phyloP scores from a whole-genome alignment of 2,113 vertebrate species.

The Hyperopisus bebe region DNA sequence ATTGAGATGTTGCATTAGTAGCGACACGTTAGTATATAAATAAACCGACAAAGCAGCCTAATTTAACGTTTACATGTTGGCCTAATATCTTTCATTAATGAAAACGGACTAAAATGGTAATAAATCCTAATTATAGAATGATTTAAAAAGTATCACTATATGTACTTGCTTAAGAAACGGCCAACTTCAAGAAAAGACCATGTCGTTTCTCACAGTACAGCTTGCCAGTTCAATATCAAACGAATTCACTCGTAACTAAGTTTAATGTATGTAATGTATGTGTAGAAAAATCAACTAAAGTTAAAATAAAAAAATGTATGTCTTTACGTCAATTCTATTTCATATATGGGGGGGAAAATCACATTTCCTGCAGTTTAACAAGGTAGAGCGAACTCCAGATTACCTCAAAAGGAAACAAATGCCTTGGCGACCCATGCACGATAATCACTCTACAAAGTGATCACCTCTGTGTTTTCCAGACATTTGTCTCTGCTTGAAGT shows the following conservation, averaged over 20 bases:
- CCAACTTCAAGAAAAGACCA: background rate
- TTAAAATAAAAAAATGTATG: background rate
- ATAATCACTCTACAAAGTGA: background rate
- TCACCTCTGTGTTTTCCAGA: conserved; percentile 42
- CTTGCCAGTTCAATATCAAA: background rate
- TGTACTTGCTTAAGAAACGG: background rate
- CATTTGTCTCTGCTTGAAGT: background rate
- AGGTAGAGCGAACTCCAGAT: background rate
- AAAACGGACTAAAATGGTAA: background rate
- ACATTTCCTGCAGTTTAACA: background rate
- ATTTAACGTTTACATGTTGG: background rate
- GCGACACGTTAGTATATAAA: background rate
- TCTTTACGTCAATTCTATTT: background rate
- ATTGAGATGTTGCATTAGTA: background rate
- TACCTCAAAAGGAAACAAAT: background rate
- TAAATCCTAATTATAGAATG: background rate
- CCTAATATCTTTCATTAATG: background rate
- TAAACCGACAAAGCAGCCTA: background rate
- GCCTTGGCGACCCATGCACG: background rate
- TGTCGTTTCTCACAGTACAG: background rate
- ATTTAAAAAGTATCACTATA: background rate
- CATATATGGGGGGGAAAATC: background rate
- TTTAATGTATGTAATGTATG: background rate
- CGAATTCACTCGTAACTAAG: background rate
- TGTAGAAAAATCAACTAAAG: background rate